These are phyloP conservation scores for Peribatodes rhomboidaria DNA, from an alignment of 2,888 invertebrate genomes.

Conservation along the genomic window DNA sequence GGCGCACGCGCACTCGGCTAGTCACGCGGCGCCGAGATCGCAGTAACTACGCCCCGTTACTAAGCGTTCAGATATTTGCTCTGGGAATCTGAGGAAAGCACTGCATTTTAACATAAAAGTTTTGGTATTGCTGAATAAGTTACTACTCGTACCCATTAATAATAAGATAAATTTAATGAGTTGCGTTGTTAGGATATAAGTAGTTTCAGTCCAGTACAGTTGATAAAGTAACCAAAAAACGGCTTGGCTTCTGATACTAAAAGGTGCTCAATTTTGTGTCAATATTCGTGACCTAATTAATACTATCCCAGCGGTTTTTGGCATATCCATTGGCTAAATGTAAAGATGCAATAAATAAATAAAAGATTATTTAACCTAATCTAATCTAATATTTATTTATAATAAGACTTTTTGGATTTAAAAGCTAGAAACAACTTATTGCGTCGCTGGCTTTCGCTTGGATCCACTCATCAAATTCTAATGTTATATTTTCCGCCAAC, in stretches of 20 bases:
- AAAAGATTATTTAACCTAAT: background rate
- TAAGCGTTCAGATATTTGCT: constrained; percentile 29
- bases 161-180: background rate
- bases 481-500: background rate
- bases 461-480: background rate
- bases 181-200: background rate
- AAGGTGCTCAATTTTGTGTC: background rate
- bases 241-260: background rate
- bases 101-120: constrained; percentile 2
- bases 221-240: background rate
- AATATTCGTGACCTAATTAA: too few relatives aligned
- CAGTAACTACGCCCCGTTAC: constrained; percentile 31
- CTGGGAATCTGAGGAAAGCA: constrained; percentile 1
- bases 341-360: background rate
- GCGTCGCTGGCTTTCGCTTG: background rate
- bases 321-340: background rate
- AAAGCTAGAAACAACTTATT: background rate
- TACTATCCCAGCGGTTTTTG: too few relatives aligned
- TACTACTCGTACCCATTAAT: background rate
- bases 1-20: constrained; percentile 57
- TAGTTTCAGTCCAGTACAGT: background rate
- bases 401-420: background rate
- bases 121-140: background rate
- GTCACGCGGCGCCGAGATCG: constrained; percentile 57
- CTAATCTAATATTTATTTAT: background rate